Evolutionary conservation across 2,888 invertebrate species (phyloP), one percentile per base, ranked within the genome.

Genomic region (Drosophila flavopinicola): DNA sequence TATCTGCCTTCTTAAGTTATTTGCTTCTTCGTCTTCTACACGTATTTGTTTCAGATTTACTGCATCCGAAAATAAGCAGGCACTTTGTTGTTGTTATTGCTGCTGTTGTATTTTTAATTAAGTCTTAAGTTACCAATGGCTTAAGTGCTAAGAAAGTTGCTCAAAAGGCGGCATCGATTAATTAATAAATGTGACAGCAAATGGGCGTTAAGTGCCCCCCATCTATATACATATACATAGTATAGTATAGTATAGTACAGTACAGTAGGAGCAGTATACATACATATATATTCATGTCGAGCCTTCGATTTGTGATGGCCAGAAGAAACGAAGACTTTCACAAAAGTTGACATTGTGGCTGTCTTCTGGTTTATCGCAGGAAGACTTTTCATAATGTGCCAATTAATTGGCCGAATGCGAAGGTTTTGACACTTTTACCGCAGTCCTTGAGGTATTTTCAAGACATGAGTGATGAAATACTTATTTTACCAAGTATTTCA

Each of bases 181-280:
- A 80, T 80, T 80, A 87, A 85, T 87, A 87, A 80, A 87, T 71
- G 76, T 78, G 87, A 87, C 80, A 87, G 87, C 82, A 87, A 78
- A 87, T 87, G 87, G 75, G 23, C 72, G 80, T 85, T 83, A 83
- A 78, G 76, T 82, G 65, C 44, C 51, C 48, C 42, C 32, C 53
- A 20, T 4, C 20, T 4, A 20, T 4, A n/a, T 20, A 4, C 44
- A 30, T 15, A 39, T 23, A 38, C 3, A 7, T 5, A 4, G 11
- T 15, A 15, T 13, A 30, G n/a, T n/a, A n/a, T n/a, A n/a, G n/a
- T n/a, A n/a, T n/a, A n/a, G n/a, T n/a, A n/a, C n/a, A n/a, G n/a
- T n/a, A n/a, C n/a, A n/a, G n/a, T n/a, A n/a, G n/a, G n/a, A n/a
- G n/a, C n/a, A n/a, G n/a, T n/a, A 23, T n/a, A 37, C 5, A 27